A percentile compares a stretch with the other conserved stretches of the same genome.
These are phyloP conservation scores for Triops cancriformis DNA, from an alignment of 1,140 invertebrate species.

Conservation along the genomic window DNA sequence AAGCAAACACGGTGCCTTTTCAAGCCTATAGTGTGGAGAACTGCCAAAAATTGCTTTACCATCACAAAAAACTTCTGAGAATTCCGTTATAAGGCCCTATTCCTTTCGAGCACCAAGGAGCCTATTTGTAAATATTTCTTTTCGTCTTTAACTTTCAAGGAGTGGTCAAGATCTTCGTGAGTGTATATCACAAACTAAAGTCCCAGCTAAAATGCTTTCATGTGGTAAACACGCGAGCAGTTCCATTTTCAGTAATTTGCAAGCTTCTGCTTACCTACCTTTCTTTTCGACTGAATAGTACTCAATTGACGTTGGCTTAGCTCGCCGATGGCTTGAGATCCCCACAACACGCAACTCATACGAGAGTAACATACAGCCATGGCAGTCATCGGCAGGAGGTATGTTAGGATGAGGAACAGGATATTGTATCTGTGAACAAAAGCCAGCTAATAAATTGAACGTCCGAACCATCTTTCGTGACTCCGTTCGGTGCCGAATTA, in stretches of 20 bases:
- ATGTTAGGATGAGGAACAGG: conserved; percentile 74
- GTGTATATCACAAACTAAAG: not conserved
- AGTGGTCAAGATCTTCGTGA: not conserved
- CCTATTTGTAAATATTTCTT: not conserved
- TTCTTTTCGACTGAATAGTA: conserved; percentile 75
- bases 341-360: conserved; percentile 61
- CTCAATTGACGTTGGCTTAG: conserved; percentile 72
- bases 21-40: not conserved
- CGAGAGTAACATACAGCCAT: conserved; percentile 78
- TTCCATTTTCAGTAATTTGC: not conserved
- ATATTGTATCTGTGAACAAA: conserved; percentile 69
- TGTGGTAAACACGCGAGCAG: not conserved
- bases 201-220: not conserved
- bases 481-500: not conserved
- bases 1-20: not conserved
- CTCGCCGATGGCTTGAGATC: conserved; percentile 80
- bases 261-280: conserved; percentile 50
- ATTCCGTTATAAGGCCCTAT: too few species aligned
- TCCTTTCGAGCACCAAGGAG: not conserved
- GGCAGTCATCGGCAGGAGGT: conserved; percentile 78
- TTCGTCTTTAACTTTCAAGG: not conserved
- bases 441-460: conserved; percentile 2
- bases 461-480: not conserved
- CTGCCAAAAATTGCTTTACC: not conserved
- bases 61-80: too few species aligned